Conservation (phyloP, 2,113 vertebrate genomes). For the Phyllopteryx taeniolatus region DNA sequence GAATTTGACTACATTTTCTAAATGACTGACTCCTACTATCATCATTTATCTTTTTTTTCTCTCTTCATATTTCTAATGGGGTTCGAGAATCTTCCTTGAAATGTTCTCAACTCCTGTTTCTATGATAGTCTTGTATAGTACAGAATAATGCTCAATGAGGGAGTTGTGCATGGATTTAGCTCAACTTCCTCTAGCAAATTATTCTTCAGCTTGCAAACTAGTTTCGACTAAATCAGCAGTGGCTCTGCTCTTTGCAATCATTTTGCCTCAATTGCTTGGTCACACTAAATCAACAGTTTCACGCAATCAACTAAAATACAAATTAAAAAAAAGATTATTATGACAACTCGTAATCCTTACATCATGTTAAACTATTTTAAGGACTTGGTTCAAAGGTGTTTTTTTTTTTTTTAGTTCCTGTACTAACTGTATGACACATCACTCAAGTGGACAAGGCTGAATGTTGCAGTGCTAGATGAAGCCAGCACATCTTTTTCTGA, state of each 20-base stretch:
- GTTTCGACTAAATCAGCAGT: not conserved
- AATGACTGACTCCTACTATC: not conserved
- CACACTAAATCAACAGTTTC: not conserved
- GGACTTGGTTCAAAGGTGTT: conserved; percentile 22
- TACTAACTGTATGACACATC: conserved; percentile 9
- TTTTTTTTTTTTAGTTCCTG: conserved; percentile 3
- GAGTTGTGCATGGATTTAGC: too few species aligned
- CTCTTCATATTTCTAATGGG: not conserved
- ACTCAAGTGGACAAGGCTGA: conserved; percentile 34
- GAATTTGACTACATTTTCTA: not conserved
- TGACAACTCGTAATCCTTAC: not conserved
- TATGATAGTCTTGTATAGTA: not conserved
- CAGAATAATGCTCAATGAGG: not conserved
- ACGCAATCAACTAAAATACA: not conserved
- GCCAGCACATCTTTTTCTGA: conserved; percentile 39
- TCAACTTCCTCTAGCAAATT: too few species aligned
- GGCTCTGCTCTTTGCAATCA: not conserved
- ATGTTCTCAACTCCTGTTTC: not conserved
- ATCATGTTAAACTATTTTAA: not conserved
- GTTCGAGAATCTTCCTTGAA: not conserved
- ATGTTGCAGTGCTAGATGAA: conserved; percentile 39
- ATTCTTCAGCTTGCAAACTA: not conserved
- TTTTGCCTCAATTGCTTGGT: not conserved
- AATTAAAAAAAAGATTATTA: not conserved
- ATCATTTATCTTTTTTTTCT: not conserved